These are phyloP conservation scores for Maccullochella peelii DNA, from an alignment of 2,113 vertebrate genomes.

Conservation along the genomic window DNA sequence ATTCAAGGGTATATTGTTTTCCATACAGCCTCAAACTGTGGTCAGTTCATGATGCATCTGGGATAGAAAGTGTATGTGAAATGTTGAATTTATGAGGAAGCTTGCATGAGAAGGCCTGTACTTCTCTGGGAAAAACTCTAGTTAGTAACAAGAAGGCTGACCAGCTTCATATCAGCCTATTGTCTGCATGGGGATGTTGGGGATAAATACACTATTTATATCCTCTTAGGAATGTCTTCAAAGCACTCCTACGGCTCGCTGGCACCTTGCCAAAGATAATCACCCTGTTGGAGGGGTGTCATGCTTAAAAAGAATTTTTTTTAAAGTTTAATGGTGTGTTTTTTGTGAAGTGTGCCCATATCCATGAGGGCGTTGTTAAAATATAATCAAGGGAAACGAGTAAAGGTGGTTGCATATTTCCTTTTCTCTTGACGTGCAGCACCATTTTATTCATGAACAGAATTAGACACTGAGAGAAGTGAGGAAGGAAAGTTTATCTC, in stretches of 20 bases:
- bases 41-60: constrained; percentile 14
- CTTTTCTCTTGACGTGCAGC: neutral
- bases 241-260: constrained; percentile 64
- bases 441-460: constrained; percentile 46
- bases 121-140: constrained; percentile 42
- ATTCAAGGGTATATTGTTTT: constrained; percentile 19
- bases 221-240: constrained; percentile 79
- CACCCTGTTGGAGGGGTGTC: constrained; percentile 52
- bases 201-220: constrained; percentile 81
- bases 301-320: constrained; percentile 26
- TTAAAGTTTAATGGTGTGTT: constrained; percentile 6
- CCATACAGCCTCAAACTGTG: constrained; percentile 2
- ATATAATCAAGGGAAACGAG: constrained; percentile 33
- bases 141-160: constrained; percentile 39
- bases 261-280: constrained; percentile 73
- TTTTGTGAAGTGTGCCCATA: constrained; percentile 22
- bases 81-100: constrained; percentile 17
- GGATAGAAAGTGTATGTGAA: constrained; percentile 20
- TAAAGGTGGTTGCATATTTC: constrained; percentile 40
- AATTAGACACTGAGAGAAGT: constrained; percentile 31
- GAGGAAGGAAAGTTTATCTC: constrained; percentile 39
- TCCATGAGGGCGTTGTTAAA: constrained; percentile 33
- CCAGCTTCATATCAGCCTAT: constrained; percentile 49
- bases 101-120: neutral
- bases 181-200: constrained; percentile 66